phyloP scores from a whole-genome alignment of 2,113 vertebrate genomes.

The Ibidorhyncha struthersii region DNA sequence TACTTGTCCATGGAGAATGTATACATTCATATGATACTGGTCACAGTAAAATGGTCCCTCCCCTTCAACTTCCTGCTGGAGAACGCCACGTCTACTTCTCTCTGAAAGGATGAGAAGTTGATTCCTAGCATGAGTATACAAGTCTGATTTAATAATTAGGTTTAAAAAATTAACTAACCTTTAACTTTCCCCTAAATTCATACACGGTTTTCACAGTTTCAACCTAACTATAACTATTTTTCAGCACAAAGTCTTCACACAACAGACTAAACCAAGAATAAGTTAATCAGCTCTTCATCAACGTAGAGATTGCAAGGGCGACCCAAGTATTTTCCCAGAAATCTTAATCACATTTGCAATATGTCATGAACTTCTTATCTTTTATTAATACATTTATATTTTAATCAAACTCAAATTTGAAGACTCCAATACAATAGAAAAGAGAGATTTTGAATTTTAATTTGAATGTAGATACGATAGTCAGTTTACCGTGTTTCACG shows the following conservation, averaged over 20 bases:
- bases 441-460: neutral
- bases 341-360: neutral
- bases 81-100: neutral
- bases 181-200: neutral
- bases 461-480: neutral
- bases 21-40: neutral
- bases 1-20: neutral
- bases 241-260: neutral
- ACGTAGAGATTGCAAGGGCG: neutral
- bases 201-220: neutral
- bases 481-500: neutral
- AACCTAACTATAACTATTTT: neutral
- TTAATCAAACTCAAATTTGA: neutral
- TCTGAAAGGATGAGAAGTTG: neutral
- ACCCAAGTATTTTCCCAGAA: neutral
- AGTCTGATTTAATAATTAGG: neutral
- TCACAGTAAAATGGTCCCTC: neutral
- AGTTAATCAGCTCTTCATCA: neutral
- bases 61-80: neutral
- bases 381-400: neutral
- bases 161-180: neutral
- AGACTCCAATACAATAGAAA: neutral
- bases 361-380: neutral
- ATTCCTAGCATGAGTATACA: neutral
- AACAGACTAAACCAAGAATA: neutral